Conservation (phyloP, 2,113 vertebrate genomes). For the Psittacula cyanocephala region DNA sequence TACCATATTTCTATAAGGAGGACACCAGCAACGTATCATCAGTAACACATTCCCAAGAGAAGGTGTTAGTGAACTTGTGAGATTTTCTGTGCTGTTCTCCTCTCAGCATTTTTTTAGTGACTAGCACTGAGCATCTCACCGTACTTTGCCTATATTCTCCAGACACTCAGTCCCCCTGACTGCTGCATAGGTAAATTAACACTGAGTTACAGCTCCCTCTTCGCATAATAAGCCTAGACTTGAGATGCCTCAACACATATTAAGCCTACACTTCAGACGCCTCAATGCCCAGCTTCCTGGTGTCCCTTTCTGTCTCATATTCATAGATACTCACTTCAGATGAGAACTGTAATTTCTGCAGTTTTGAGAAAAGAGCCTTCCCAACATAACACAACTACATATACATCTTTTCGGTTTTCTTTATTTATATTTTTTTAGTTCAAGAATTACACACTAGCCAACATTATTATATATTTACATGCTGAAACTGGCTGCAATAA, state of each 20-base stretch:
- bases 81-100: background rate
- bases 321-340: background rate
- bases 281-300: background rate
- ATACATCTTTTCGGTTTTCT: conserved; percentile 73
- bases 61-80: background rate
- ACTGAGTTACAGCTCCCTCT: background rate
- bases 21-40: background rate
- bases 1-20: background rate
- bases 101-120: background rate
- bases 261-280: background rate
- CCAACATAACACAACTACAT: conserved; percentile 60
- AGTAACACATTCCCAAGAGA: background rate
- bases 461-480: conserved; percentile 90
- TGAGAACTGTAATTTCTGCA: background rate
- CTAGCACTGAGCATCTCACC: background rate
- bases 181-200: background rate
- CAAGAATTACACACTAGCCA: conserved; percentile 88
- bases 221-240: background rate
- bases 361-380: background rate
- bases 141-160: background rate
- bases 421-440: conserved; percentile 87
- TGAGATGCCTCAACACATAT: background rate
- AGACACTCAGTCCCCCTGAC: background rate
- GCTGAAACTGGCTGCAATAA: conserved; percentile 86
- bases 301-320: background rate